Percentiles rank a stretch among this genome's conserved stretches.
phyloP scores from a whole-genome alignment of 2,888 invertebrate species.

The Sinelater perroti region DNA sequence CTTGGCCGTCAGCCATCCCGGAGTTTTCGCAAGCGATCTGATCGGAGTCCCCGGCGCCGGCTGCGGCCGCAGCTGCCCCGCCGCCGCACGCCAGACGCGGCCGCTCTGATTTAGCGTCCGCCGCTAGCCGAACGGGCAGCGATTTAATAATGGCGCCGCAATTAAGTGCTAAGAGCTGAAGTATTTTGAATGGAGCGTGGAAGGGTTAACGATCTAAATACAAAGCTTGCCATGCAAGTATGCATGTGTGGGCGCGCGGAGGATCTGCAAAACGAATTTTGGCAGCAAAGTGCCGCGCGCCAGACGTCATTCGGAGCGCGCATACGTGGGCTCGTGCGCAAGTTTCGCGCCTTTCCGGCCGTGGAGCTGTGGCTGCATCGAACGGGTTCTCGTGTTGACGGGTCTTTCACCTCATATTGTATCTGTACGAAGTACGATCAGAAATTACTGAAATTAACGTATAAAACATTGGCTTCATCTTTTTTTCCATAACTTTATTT shows the following conservation, averaged over 20 bases:
- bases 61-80: background rate
- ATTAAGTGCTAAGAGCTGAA: slow-evolving; percentile 17
- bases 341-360: too few relatives aligned
- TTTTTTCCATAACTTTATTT: too few relatives aligned
- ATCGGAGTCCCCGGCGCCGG: background rate
- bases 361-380: too few relatives aligned
- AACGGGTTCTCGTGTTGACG: too few relatives aligned
- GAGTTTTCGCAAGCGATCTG: background rate
- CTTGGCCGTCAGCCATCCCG: background rate
- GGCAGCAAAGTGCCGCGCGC: too few relatives aligned
- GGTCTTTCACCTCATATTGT: too few relatives aligned
- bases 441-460: too few relatives aligned
- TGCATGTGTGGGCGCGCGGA: slow-evolving; percentile 18
- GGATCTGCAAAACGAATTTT: slow-evolving; percentile 22
- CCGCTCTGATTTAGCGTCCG: background rate
- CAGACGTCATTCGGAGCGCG: too few relatives aligned
- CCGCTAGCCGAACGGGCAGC: slow-evolving; percentile 12
- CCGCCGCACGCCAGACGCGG: background rate
- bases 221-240: slow-evolving; percentile 23
- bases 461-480: too few relatives aligned
- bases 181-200: slow-evolving; percentile 11
- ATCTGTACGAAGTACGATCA: too few relatives aligned
- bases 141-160: slow-evolving; percentile 11
- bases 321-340: too few relatives aligned
- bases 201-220: slow-evolving; percentile 29